phyloP scores from a whole-genome alignment of 2,113 vertebrate species.

The Psittacula cyanocephala region DNA sequence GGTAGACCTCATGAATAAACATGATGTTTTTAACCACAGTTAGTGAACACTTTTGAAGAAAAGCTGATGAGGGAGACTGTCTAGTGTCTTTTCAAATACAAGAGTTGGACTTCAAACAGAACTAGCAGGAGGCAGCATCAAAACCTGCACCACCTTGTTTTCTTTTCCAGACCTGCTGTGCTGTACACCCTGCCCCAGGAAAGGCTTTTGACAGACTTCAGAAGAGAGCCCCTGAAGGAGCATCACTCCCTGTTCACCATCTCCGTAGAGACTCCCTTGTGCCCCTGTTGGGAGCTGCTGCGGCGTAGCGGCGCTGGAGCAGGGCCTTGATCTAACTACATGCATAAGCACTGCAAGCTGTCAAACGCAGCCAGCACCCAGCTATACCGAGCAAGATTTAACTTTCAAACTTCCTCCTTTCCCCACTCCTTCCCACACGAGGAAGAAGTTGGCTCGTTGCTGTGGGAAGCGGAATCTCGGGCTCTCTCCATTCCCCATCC shows the following conservation, averaged over 20 bases:
- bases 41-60: not conserved
- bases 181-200: not conserved
- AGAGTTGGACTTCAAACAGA: not conserved
- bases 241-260: not conserved
- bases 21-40: not conserved
- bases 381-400: too few relatives aligned
- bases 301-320: accelerated
- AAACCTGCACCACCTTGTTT: not conserved
- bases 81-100: too few relatives aligned
- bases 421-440: not conserved
- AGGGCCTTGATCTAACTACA: not conserved
- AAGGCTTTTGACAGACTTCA: not conserved
- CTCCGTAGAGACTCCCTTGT: accelerated
- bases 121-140: not conserved
- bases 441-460: accelerated
- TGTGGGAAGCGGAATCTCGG: accelerated
- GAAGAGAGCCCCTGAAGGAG: not conserved
- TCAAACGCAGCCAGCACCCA: not conserved
- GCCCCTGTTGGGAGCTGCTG: not conserved
- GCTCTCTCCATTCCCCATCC: not conserved
- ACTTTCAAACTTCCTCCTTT: not conserved
- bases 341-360: accelerated
- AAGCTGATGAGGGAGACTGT: not conserved
- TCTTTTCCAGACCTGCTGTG: not conserved
- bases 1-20: too few relatives aligned